These are phyloP conservation scores for Rhinichthys osculus DNA, from an alignment of 2,797 vertebrate genomes.

Conservation along the genomic window DNA sequence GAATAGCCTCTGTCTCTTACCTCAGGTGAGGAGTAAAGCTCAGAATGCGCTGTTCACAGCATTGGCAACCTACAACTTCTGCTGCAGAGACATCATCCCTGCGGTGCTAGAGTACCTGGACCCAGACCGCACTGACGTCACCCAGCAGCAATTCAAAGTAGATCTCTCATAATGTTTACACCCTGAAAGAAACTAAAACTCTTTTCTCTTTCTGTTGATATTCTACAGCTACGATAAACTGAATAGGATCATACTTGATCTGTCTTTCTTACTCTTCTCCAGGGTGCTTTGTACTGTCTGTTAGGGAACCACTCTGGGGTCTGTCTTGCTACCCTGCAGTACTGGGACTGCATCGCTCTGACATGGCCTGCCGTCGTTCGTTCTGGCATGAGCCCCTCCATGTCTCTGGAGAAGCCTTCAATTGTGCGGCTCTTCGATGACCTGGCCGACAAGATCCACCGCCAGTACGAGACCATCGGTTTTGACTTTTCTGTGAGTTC, in stretches of 20 bases:
- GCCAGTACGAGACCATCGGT: slow-evolving; percentile 96
- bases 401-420: slow-evolving; percentile 97
- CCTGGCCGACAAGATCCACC: slow-evolving; percentile 95
- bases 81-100: slow-evolving; percentile 95
- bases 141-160: slow-evolving; percentile 98
- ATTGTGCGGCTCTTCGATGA: slow-evolving; percentile 97
- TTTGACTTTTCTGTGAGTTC: slow-evolving; percentile 90
- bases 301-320: slow-evolving; percentile 93
- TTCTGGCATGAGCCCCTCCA: slow-evolving; percentile 93
- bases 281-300: slow-evolving; percentile 98
- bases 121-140: slow-evolving; percentile 84
- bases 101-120: slow-evolving; percentile 89
- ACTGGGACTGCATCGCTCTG: slow-evolving; percentile 95
- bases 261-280: slow-evolving; percentile 15
- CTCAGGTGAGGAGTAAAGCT: slow-evolving; percentile 93
- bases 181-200: neutral
- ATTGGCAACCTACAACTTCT: slow-evolving; percentile 95
- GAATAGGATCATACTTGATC: neutral
- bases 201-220: neutral
- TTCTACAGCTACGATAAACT: neutral
- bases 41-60: slow-evolving; percentile 93
- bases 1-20: neutral
- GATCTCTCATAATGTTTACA: slow-evolving; percentile 4
- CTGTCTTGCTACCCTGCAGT: slow-evolving; percentile 93
- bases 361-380: slow-evolving; percentile 94